These are phyloP conservation scores for Trididemnum clinides DNA, from an alignment of 23 tunicate genomes.

Conservation along the genomic window DNA sequence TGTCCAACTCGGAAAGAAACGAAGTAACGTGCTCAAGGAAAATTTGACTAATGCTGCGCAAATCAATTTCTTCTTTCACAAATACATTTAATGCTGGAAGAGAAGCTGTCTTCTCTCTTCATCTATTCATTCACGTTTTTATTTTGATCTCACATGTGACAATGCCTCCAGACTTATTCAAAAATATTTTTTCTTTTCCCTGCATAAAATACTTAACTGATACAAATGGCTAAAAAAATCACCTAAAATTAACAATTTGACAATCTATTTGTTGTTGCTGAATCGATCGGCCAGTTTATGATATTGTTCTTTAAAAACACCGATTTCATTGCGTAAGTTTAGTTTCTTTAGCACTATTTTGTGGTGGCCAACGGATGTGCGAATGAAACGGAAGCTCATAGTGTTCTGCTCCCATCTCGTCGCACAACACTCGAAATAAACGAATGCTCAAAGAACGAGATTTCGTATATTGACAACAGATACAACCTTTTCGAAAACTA, in stretches of 20 bases:
- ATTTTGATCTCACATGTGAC: slow-evolving; percentile 2
- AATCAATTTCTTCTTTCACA: slow-evolving; percentile 31
- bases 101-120: slow-evolving; percentile 24
- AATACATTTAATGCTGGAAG: background rate
- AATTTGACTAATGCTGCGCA: slow-evolving; percentile 23
- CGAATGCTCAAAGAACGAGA: background rate
- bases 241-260: slow-evolving; percentile 47
- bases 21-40: slow-evolving; percentile 32
- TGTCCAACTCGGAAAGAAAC: too few species aligned
- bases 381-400: background rate
- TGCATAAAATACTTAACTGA: slow-evolving; percentile 6
- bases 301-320: background rate
- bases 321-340: background rate
- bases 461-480: background rate
- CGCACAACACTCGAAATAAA: too few species aligned
- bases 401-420: background rate
- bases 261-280: slow-evolving; percentile 1
- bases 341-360: background rate
- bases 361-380: background rate
- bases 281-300: background rate
- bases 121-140: slow-evolving; percentile 44
- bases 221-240: slow-evolving; percentile 32
- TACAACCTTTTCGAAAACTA: background rate
- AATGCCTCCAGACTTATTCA: background rate
- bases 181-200: slow-evolving; percentile 20